These are phyloP conservation scores for Drosophila equinoxialis DNA, from an alignment of 1,140 invertebrate species.

Conservation along the genomic window DNA sequence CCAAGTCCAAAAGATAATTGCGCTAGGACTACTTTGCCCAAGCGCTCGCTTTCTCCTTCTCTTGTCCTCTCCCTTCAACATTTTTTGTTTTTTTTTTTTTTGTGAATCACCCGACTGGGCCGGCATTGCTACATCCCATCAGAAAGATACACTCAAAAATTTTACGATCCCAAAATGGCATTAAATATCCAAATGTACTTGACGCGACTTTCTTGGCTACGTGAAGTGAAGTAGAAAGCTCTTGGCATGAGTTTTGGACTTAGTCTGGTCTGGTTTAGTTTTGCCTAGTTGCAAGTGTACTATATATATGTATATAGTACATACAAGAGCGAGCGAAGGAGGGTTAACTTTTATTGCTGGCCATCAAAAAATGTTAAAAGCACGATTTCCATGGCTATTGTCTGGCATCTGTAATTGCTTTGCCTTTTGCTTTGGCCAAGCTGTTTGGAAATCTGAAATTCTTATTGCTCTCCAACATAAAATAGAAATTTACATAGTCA, in stretches of 20 bases:
- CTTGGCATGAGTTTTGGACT: slow-evolving; percentile 25
- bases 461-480: slow-evolving; percentile 6
- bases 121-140: slow-evolving; percentile 15
- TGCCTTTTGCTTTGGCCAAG: slow-evolving; percentile 44
- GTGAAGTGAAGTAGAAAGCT: slow-evolving; percentile 51
- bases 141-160: slow-evolving; percentile 69
- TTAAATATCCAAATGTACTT: slow-evolving; percentile 78
- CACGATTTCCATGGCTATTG: slow-evolving; percentile 68
- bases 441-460: slow-evolving; percentile 4
- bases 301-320: not conserved
- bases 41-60: not conserved
- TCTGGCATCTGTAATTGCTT: slow-evolving; percentile 67
- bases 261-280: slow-evolving; percentile 34
- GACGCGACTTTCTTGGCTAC: slow-evolving; percentile 70
- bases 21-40: slow-evolving; percentile 53
- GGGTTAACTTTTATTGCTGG: slow-evolving; percentile 66
- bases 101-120: slow-evolving; percentile 26
- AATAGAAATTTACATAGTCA: slow-evolving; percentile 20
- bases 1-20: slow-evolving; percentile 77
- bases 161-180: slow-evolving; percentile 73
- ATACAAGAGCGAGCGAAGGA: not conserved
- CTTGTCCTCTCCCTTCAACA: not conserved
- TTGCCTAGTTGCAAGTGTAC: slow-evolving; percentile 41
- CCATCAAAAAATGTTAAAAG: slow-evolving; percentile 73
- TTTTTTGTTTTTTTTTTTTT: slow-evolving; percentile 35